Evolutionary conservation across 2,797 vertebrate genomes (phyloP).

Genomic region (Alcedo quadribrachys): DNA sequence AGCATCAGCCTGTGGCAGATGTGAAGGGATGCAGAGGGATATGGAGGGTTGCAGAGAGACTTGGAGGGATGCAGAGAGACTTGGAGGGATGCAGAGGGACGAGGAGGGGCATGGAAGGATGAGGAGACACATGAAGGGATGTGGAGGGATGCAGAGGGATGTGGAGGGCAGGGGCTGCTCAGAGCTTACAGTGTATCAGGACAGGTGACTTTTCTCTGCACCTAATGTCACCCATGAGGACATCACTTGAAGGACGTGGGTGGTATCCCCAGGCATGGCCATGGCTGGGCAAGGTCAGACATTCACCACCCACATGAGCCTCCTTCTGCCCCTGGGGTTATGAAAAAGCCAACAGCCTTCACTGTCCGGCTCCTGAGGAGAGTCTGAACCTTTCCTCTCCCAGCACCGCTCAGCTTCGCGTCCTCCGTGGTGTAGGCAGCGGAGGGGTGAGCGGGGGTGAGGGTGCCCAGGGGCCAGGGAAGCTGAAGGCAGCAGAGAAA

Average conservation of each 20-base stretch:
- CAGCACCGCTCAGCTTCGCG: accelerated
- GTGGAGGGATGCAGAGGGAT: no score
- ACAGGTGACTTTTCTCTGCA: neutral
- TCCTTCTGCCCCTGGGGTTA: neutral
- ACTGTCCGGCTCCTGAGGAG: neutral
- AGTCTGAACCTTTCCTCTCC: neutral
- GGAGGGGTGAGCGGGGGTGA: neutral
- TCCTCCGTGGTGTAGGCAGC: accelerated
- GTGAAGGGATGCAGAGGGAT: neutral
- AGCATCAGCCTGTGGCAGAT: no score
- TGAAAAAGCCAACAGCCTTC: neutral
- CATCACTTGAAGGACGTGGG: accelerated
- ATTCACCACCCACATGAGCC: accelerated
- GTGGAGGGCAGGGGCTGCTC: neutral
- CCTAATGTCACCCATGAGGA: neutral
- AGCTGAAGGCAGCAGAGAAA: neutral
- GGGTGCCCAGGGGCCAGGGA: accelerated
- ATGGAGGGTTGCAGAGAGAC: neutral
- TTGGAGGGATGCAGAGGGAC: neutral
- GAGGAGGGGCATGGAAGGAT: neutral
- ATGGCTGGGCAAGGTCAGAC: neutral
- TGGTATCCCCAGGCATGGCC: neutral
- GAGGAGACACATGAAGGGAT: no score
- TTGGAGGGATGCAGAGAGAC: neutral
- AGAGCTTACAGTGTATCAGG: accelerated